Percentiles rank a stretch among this genome's conserved stretches.
Evolutionary conservation across 2,113 vertebrate genomes (phyloP).

Genomic region (Psephotus haematonotus): DNA sequence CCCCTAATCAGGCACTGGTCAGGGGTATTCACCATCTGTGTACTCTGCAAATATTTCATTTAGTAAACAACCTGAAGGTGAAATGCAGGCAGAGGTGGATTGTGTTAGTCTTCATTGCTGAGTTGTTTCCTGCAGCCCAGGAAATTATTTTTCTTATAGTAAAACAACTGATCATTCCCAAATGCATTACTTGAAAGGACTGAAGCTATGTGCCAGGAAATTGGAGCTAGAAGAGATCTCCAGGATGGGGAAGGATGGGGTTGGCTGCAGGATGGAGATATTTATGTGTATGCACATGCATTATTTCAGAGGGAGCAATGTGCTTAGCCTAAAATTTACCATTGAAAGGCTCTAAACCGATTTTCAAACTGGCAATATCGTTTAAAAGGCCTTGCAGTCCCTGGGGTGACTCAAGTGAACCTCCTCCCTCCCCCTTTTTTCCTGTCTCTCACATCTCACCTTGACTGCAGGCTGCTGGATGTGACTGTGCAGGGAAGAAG

Average conservation of each 20-base stretch:
- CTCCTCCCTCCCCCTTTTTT: background rate
- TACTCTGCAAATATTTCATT: background rate
- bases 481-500: background rate
- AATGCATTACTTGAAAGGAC: background rate
- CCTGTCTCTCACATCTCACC: background rate
- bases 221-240: background rate
- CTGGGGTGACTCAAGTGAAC: background rate
- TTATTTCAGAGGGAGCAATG: background rate
- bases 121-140: background rate
- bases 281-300: background rate
- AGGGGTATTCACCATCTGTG: background rate
- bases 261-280: background rate
- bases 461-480: background rate
- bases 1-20: background rate
- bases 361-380: background rate
- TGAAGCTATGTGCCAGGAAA: background rate
- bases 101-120: background rate
- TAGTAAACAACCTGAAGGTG: background rate
- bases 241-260: background rate
- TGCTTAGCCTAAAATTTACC: background rate
- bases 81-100: background rate
- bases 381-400: background rate
- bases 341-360: background rate
- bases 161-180: background rate
- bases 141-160: background rate